Percentiles rank a stretch among this genome's conserved stretches.
These are phyloP conservation scores for Phaonia tiefii DNA, from an alignment of 2,888 invertebrate species.

Conservation along the genomic window DNA sequence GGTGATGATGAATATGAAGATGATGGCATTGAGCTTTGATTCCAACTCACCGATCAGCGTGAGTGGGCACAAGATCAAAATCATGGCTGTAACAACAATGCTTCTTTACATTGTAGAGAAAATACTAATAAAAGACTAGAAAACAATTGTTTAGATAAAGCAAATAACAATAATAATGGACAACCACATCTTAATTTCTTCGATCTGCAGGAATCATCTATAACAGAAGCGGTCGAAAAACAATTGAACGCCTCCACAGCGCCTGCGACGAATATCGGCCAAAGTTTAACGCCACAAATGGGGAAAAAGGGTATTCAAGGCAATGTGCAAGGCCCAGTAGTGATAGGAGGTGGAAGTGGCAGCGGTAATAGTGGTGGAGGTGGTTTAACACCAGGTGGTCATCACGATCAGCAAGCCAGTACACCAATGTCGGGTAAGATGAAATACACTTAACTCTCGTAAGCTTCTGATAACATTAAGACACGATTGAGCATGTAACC, in stretches of 20 bases:
- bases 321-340: conserved; percentile 63
- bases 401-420: conserved; percentile 78
- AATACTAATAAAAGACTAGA: conserved; percentile 66
- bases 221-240: conserved; percentile 93
- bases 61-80: conserved; percentile 66
- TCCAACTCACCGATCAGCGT: conserved; percentile 67
- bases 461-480: conserved; percentile 1
- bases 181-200: conserved; percentile 79
- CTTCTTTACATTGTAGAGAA: conserved; percentile 60
- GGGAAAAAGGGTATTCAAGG: conserved; percentile 77
- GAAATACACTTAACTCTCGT: background rate
- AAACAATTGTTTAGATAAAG: conserved; percentile 66
- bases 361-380: conserved; percentile 69
- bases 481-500: too few relatives aligned
- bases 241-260: conserved; percentile 88
- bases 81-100: conserved; percentile 69
- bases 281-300: conserved; percentile 80
- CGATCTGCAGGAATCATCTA: conserved; percentile 81
- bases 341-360: conserved; percentile 67
- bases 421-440: conserved; percentile 80
- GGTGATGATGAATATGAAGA: conserved; percentile 70
- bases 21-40: conserved; percentile 73
- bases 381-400: conserved; percentile 72
- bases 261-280: conserved; percentile 70
- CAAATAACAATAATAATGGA: conserved; percentile 73